Base-by-base conservation (phyloP, 2,888 invertebrate genomes). In the Tinea trinotella region DNA sequence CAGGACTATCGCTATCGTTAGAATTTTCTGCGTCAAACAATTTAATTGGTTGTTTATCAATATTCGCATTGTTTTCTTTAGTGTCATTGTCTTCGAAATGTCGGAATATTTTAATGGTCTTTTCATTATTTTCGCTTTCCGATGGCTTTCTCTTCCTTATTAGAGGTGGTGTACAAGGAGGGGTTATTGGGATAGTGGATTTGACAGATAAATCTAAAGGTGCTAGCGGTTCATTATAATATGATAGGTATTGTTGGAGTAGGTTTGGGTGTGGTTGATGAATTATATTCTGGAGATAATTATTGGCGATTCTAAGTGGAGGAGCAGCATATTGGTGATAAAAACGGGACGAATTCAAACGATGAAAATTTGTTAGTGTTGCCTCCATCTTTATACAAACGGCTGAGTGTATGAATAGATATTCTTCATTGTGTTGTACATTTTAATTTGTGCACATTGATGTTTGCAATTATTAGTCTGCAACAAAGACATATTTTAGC, bases 131-230 rank as follows among this genome's bases (percentile, higher is more conserved):
- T 15, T 84, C 77, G 56, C 70, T 67, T 12, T 76, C 74, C 0
- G 60, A 54, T 15, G 61, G 44, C 62, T 87, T 81, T 56, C 84
- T 66, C 66, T 90, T 90, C 57, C 88, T 88, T 0, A 84, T 73
- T 3, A 93, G 93, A 20, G 93, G 92, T 1, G 93, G 92, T 0
- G 92, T 92, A 58, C 91, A 90, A 4, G 93, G 93, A 9, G 93
- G 93, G 0, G 93, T 93, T 64, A 93, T 92, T 0, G 92, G 92
- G 7, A 89, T 86, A 0, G 85, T 85, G n/a, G 87, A 81, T 68
- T 94, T 94, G 18, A 94, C 74, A 17, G 93, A 93, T 57, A 95
- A 76, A 71, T 95, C 94, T 61, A 95, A 76, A 5, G 94, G 94
- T 58, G 89, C 87, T 53, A 89, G 64, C 2, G 90, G 90, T 65